Conservation (phyloP, 2,113 vertebrate species). For the Phrynocephalus versicolor region DNA sequence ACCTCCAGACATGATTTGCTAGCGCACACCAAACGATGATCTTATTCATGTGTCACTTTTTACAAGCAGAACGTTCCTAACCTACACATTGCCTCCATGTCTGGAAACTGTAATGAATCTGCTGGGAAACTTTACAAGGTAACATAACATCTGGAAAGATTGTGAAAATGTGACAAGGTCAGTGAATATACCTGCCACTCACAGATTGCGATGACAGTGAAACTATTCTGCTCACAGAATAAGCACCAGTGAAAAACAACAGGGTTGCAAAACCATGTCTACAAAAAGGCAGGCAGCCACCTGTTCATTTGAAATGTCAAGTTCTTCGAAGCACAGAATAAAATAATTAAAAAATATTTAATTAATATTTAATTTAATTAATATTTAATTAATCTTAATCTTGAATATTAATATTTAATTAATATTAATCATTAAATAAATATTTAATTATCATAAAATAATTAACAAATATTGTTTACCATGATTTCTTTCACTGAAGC, state of each 20-base stretch:
- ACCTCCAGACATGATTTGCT: neutral
- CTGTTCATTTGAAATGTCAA: conserved; percentile 59
- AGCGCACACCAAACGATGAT: neutral
- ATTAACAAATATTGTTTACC: conserved; percentile 43
- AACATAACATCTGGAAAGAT: neutral
- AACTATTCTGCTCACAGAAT: conserved; percentile 42
- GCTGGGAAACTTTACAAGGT: neutral
- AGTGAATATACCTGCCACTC: conserved; percentile 4
- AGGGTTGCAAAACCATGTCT: conserved; percentile 48
- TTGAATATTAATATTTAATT: too few relatives aligned
- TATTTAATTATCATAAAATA: too few relatives aligned
- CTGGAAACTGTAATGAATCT: conserved; percentile 1
- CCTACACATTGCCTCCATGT: neutral
- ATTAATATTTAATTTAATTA: too few relatives aligned
- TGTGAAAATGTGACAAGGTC: neutral
- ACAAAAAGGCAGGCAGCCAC: conserved; percentile 40
- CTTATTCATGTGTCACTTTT: neutral
- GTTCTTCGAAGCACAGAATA: conserved; percentile 48
- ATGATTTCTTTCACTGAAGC: conserved; percentile 57
- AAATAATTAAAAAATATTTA: conserved; percentile 54
- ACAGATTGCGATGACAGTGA: conserved; percentile 29
- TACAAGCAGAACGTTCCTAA: neutral
- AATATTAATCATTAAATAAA: too few relatives aligned
- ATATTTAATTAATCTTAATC: too few relatives aligned
- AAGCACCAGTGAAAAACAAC: conserved; percentile 31